phyloP scores from a whole-genome alignment of 2,113 vertebrate genomes.

The Lepidothrix coronata region DNA sequence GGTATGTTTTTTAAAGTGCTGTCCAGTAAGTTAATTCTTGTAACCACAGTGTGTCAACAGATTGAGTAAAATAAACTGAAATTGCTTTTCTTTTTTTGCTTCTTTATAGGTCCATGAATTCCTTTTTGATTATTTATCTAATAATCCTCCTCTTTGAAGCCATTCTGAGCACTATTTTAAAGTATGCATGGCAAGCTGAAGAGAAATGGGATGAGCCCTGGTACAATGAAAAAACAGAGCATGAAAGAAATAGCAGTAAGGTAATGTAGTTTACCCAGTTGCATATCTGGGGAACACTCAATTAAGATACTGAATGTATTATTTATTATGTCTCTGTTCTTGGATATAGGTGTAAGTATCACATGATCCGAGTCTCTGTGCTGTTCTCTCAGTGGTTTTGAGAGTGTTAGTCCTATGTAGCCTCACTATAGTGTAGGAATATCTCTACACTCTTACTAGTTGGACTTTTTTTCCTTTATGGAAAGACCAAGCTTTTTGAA shows the following conservation, averaged over 20 bases:
- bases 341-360: neutral
- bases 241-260: conserved; percentile 95
- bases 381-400: neutral
- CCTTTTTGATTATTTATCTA: conserved; percentile 96
- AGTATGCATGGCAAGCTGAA: conserved; percentile 95
- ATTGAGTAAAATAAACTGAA: neutral
- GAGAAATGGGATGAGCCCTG: conserved; percentile 92
- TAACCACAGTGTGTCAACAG: neutral
- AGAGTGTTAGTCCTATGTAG: neutral
- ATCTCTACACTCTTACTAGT: neutral
- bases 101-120: conserved; percentile 93
- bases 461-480: neutral
- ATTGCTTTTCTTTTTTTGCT: neutral
- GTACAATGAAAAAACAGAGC: conserved; percentile 93
- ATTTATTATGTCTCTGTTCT: neutral
- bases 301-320: neutral
- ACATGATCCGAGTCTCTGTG: neutral
- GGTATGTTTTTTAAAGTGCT: neutral
- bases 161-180: conserved; percentile 93
- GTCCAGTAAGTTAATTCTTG: neutral
- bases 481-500: neutral
- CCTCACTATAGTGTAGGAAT: neutral
- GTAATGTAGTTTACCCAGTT: conserved; percentile 53
- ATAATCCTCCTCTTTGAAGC: conserved; percentile 94
- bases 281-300: neutral